Percentiles rank a stretch among this genome's conserved stretches.
Conservation (phyloP, 1,140 invertebrate species). For the Philopotamus ludificatus region DNA sequence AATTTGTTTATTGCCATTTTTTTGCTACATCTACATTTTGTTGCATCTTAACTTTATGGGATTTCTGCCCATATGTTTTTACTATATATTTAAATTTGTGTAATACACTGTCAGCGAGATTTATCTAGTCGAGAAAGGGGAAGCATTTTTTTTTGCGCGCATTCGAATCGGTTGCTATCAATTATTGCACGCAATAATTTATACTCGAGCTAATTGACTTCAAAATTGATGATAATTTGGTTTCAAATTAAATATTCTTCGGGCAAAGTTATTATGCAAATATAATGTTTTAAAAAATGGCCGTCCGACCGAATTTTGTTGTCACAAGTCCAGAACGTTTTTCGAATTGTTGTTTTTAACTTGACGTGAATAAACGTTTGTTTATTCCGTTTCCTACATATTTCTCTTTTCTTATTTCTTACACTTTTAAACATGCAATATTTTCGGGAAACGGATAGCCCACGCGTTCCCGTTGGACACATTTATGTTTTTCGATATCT, state of each 20-base stretch:
- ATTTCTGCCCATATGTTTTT: background rate
- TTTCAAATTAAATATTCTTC: background rate
- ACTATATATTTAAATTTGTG: background rate
- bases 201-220: background rate
- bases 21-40: conserved; percentile 17
- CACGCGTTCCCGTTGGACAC: background rate
- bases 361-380: conserved; percentile 21
- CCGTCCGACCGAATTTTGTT: background rate
- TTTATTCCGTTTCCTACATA: conserved; percentile 28
- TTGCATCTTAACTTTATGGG: background rate
- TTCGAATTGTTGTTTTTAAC: conserved; percentile 10
- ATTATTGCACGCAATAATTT: background rate
- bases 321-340: background rate
- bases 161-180: background rate
- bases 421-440: conserved; percentile 23
- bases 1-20: conserved; percentile 32
- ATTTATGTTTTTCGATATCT: conserved; percentile 10
- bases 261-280: background rate
- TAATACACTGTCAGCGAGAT: background rate
- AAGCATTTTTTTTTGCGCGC: background rate
- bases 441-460: conserved; percentile 16
- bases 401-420: conserved; percentile 28
- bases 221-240: background rate
- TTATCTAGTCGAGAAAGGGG: background rate
- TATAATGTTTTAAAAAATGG: background rate